A percentile compares a stretch with the other conserved stretches of the same genome.
phyloP scores from a whole-genome alignment of 2,113 vertebrate species.

The Illadopsis cleaveri region DNA sequence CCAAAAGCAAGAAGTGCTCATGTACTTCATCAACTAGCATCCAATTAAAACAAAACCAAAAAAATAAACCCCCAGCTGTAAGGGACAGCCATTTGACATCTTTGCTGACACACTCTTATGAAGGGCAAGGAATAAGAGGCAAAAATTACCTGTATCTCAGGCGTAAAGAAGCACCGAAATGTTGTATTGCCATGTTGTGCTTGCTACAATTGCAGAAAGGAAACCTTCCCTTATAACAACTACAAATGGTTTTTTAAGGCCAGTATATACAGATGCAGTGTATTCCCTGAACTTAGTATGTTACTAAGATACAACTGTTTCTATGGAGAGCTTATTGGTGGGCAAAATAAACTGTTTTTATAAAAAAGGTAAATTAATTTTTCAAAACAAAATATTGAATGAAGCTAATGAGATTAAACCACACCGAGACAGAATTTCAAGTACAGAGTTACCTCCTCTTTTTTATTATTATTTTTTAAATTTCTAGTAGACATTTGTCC shows the following conservation, averaged over 20 bases:
- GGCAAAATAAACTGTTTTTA: slow-evolving; percentile 33
- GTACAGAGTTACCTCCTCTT: background rate
- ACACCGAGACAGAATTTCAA: background rate
- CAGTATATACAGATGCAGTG: background rate
- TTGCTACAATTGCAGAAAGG: background rate
- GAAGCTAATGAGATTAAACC: background rate
- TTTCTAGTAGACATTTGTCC: background rate
- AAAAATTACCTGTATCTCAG: background rate
- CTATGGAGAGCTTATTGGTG: slow-evolving; percentile 55
- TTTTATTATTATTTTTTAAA: background rate
- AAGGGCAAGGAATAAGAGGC: background rate
- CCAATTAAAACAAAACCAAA: background rate
- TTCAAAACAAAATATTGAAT: slow-evolving; percentile 1
- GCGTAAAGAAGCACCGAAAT: accelerated
- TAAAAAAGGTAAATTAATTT: slow-evolving; percentile 10
- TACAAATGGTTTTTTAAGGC: background rate
- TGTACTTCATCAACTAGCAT: background rate
- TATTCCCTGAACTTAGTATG: slow-evolving; percentile 19
- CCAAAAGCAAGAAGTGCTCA: background rate
- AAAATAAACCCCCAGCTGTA: background rate
- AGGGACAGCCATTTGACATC: background rate
- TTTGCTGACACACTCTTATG: background rate
- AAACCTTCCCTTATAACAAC: background rate
- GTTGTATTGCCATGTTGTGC: background rate
- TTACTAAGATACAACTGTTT: slow-evolving; percentile 70